Evolutionary conservation across 2,888 invertebrate genomes (phyloP).

Genomic region (Diadromus collaris): DNA sequence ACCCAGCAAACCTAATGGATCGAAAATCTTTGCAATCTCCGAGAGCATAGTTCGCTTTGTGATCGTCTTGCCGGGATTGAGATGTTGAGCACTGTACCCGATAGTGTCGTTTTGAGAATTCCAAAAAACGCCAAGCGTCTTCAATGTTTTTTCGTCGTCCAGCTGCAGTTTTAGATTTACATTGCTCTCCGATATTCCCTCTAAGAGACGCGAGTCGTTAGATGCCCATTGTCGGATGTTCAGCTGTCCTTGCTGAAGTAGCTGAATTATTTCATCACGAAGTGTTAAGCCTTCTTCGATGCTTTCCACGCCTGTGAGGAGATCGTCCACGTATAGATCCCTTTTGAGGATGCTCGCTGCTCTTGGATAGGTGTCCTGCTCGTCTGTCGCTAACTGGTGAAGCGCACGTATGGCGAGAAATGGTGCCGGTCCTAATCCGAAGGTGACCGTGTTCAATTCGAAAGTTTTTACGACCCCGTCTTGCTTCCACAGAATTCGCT

Average conservation of each 20-base stretch:
- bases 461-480: conserved; percentile 5
- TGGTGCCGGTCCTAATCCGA: conserved; percentile 43
- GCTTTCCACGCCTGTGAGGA: conserved; percentile 19
- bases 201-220: conserved; percentile 6
- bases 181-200: conserved; percentile 7
- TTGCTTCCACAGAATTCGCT: conserved; percentile 50
- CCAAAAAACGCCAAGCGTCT: conserved; percentile 47
- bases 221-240: conserved; percentile 33
- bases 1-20: conserved; percentile 55
- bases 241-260: not conserved
- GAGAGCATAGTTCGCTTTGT: conserved; percentile 51
- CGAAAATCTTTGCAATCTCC: conserved; percentile 48
- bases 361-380: not conserved
- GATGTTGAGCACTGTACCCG: conserved; percentile 27
- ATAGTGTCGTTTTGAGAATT: conserved; percentile 27
- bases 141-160: conserved; percentile 16
- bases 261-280: not conserved
- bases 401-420: conserved; percentile 40
- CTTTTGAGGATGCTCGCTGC: conserved; percentile 23
- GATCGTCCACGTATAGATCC: conserved; percentile 43
- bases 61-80: not conserved
- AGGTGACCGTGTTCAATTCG: conserved; percentile 39
- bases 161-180: not conserved
- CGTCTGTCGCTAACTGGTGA: conserved; percentile 46
- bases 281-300: not conserved